phyloP scores from a whole-genome alignment of 2,888 invertebrate genomes.

The Trachelus tabidus region DNA sequence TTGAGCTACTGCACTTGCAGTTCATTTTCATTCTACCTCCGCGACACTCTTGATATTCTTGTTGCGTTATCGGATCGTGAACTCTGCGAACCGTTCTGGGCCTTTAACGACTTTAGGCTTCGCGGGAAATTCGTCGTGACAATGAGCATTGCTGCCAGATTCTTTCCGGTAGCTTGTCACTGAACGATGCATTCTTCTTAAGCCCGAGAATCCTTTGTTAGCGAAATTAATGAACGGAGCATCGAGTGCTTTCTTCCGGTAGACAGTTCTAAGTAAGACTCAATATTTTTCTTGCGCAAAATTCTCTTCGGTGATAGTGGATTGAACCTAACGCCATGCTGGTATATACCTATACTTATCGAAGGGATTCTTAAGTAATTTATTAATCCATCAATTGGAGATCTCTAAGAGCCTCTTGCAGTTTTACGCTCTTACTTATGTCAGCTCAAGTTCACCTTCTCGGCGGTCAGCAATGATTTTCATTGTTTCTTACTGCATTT shows the following conservation, averaged over 20 bases:
- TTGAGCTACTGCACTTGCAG: not conserved
- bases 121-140: not conserved
- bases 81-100: not conserved
- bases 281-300: not conserved
- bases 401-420: not conserved
- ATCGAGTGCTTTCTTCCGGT: not conserved
- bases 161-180: not conserved
- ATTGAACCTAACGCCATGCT: not conserved
- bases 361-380: not conserved
- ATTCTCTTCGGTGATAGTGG: not conserved
- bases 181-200: not conserved
- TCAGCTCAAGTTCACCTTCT: not conserved
- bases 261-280: not conserved
- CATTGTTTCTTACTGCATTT: conserved; percentile 45
- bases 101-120: not conserved
- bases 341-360: not conserved
- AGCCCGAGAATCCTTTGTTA: not conserved
- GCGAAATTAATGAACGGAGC: not conserved
- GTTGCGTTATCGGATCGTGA: not conserved
- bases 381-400: not conserved
- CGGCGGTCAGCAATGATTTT: conserved; percentile 36
- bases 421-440: not conserved
- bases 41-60: not conserved
- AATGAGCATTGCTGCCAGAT: not conserved
- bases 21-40: not conserved